These are phyloP conservation scores for Neoscelio sp. DNA, from an alignment of 2,888 invertebrate species.

Conservation along the genomic window DNA sequence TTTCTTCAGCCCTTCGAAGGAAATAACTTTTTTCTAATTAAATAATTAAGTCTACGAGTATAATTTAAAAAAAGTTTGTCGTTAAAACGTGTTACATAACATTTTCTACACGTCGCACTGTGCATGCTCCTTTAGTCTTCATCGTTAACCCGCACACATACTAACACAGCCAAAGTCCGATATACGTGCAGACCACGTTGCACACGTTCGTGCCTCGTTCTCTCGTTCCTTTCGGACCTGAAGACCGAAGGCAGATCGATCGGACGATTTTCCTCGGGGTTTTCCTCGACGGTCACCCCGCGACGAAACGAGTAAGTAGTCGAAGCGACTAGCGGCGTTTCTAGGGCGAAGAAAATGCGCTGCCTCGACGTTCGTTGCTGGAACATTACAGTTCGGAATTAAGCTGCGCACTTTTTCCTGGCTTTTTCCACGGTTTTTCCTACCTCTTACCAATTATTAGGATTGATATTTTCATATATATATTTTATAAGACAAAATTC, in stretches of 20 bases:
- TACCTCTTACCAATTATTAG: slow-evolving; percentile 44
- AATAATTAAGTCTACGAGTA: neutral
- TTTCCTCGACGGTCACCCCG: slow-evolving; percentile 81
- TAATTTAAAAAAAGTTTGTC: neutral
- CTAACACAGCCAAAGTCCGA: slow-evolving; percentile 69
- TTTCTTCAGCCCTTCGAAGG: no score
- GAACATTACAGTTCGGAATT: slow-evolving; percentile 52
- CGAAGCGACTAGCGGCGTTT: slow-evolving; percentile 68
- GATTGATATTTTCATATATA: slow-evolving; percentile 41
- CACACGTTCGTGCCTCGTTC: slow-evolving; percentile 68
- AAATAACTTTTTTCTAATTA: no score
- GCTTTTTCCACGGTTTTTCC: slow-evolving; percentile 24
- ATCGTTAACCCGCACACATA: slow-evolving; percentile 79
- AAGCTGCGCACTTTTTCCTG: slow-evolving; percentile 56
- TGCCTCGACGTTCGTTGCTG: slow-evolving; percentile 47
- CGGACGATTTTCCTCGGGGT: slow-evolving; percentile 82
- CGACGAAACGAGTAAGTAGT: slow-evolving; percentile 72
- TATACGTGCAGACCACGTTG: slow-evolving; percentile 67
- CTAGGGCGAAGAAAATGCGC: slow-evolving; percentile 70
- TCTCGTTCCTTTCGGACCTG: slow-evolving; percentile 80
- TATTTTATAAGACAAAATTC: slow-evolving; percentile 9
- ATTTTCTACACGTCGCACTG: slow-evolving; percentile 64
- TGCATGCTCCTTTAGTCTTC: slow-evolving; percentile 76
- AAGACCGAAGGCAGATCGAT: slow-evolving; percentile 83
- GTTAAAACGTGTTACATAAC: slow-evolving; percentile 34